These are phyloP conservation scores for Euwallacea fornicatus DNA, from an alignment of 1,140 invertebrate species.

Conservation along the genomic window DNA sequence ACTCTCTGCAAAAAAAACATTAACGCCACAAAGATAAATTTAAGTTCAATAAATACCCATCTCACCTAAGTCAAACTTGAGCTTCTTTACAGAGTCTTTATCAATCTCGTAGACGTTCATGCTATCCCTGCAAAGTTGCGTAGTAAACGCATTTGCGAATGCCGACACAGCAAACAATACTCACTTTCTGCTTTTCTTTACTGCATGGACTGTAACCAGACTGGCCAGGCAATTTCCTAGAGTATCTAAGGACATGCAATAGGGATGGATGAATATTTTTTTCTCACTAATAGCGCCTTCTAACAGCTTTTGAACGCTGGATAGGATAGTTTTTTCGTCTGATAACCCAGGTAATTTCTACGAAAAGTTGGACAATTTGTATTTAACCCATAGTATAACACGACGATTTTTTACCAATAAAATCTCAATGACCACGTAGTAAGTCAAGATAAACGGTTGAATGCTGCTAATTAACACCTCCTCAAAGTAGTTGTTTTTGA, in stretches of 20 bases:
- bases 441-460: constrained; percentile 57
- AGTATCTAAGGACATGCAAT: constrained; percentile 62
- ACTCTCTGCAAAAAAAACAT: constrained; percentile 30
- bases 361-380: constrained; percentile 32
- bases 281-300: constrained; percentile 53
- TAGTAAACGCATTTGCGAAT: constrained; percentile 7
- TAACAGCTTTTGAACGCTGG: constrained; percentile 56
- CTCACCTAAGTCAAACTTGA: constrained; percentile 39
- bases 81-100: constrained; percentile 17
- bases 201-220: constrained; percentile 46
- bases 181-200: constrained; percentile 53
- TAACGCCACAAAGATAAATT: not conserved
- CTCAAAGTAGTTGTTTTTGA: constrained; percentile 53
- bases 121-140: constrained; percentile 32
- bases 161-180: constrained; percentile 19
- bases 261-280: constrained; percentile 58
- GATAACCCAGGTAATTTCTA: constrained; percentile 46
- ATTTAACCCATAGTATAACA: constrained; percentile 32
- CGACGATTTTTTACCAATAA: constrained; percentile 44
- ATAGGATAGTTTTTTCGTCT: constrained; percentile 55
- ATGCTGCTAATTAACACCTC: constrained; percentile 56
- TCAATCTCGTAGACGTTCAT: constrained; percentile 38
- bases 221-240: constrained; percentile 55
- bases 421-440: constrained; percentile 54
- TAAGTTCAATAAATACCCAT: not conserved